These are phyloP conservation scores for Noctua fimbriata DNA, from an alignment of 2,888 invertebrate genomes.

Conservation along the genomic window DNA sequence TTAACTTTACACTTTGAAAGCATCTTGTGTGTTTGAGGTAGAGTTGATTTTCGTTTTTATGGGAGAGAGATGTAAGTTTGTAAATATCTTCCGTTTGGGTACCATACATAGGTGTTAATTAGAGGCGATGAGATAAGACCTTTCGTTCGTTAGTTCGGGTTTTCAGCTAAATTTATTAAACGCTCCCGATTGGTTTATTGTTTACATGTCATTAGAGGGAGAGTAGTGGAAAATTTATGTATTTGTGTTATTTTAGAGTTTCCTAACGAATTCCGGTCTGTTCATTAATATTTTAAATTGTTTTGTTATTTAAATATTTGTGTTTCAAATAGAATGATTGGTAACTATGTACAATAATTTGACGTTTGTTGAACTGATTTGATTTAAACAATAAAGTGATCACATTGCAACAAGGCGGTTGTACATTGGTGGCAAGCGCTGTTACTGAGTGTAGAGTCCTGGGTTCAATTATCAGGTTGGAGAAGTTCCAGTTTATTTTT, in stretches of 20 bases:
- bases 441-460: background rate
- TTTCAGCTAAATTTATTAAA: constrained; percentile 64
- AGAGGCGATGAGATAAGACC: constrained; percentile 67
- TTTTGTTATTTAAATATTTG: constrained; percentile 19
- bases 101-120: constrained; percentile 74
- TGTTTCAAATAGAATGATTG: constrained; percentile 24
- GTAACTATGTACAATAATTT: background rate
- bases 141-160: constrained; percentile 72
- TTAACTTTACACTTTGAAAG: constrained; percentile 32
- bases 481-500: too few relatives aligned
- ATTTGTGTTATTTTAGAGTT: constrained; percentile 22
- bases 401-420: too few relatives aligned
- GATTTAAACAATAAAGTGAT: background rate
- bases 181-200: constrained; percentile 62
- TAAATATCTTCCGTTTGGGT: constrained; percentile 57
- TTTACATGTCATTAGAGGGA: constrained; percentile 56
- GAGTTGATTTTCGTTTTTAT: constrained; percentile 30
- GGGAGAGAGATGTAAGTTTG: constrained; percentile 35
- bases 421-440: background rate
- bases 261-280: constrained; percentile 10
- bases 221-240: constrained; percentile 30
- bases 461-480: background rate
- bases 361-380: background rate
- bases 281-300: constrained; percentile 21
- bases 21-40: constrained; percentile 36